These are phyloP conservation scores for Eidolon dupreanum DNA, from an alignment of 2,797 vertebrate genomes.

Conservation along the genomic window DNA sequence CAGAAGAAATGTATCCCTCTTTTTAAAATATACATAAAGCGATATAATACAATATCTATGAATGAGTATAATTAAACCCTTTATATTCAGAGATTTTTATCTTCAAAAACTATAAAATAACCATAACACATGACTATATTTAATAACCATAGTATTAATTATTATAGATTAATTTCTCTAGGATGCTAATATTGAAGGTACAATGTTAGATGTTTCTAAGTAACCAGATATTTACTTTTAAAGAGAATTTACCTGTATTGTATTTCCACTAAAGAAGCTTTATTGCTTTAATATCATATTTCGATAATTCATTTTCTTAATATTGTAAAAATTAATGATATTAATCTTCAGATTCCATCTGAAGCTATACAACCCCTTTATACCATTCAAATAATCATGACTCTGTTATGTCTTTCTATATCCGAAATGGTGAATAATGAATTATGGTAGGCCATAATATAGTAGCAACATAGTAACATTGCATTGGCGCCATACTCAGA, in stretches of 20 bases:
- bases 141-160: neutral
- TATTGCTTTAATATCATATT: neutral
- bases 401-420: neutral
- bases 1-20: neutral
- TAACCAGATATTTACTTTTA: neutral
- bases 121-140: neutral
- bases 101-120: conserved; percentile 27
- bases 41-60: neutral
- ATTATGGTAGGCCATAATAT: neutral
- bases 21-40: conserved; percentile 23
- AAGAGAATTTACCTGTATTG: neutral
- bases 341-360: neutral
- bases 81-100: conserved; percentile 14
- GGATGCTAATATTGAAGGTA: neutral
- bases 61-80: conserved; percentile 20
- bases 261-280: neutral
- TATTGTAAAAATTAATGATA: neutral
- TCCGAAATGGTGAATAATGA: neutral
- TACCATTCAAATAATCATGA: neutral
- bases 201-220: neutral
- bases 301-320: neutral
- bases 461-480: neutral
- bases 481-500: neutral
- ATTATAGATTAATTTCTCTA: conserved; percentile 2
- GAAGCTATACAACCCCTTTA: neutral